Percentiles rank a stretch among this genome's conserved stretches.
These are phyloP conservation scores for Alethe diademata DNA, from an alignment of 2,113 vertebrate genomes.

Conservation along the genomic window DNA sequence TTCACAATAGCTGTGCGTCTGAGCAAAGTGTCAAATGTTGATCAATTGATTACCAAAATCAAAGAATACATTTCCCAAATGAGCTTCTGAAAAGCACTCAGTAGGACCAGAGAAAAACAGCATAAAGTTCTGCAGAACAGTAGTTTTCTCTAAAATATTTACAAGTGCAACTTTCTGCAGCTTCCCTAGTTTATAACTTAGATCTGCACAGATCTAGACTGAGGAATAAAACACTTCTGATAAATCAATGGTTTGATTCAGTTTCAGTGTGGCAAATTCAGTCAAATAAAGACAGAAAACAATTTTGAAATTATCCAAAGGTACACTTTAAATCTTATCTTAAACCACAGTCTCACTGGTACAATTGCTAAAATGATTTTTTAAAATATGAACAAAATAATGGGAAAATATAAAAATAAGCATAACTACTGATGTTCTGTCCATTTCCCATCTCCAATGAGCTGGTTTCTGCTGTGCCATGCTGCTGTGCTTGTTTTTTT, in stretches of 20 bases:
- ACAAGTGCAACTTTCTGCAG: conserved; percentile 41
- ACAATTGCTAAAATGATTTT: not conserved
- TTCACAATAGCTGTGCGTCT: not conserved
- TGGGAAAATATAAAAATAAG: not conserved
- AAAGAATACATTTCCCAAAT: conserved; percentile 45
- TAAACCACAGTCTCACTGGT: not conserved
- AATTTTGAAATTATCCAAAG: not conserved
- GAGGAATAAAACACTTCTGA: conserved; percentile 1
- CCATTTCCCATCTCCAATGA: not conserved
- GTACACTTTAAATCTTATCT: not conserved
- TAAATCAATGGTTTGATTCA: not conserved
- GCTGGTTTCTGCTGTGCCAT: not conserved
- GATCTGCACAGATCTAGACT: conserved; percentile 44
- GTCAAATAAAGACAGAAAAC: not conserved
- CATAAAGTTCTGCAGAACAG: not conserved
- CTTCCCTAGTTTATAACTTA: conserved; percentile 62
- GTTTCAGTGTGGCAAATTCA: not conserved
- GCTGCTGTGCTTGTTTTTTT: not conserved
- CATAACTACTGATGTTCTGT: not conserved
- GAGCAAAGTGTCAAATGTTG: conserved; percentile 33
- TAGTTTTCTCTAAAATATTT: conserved; percentile 31
- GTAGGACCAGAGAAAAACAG: not conserved
- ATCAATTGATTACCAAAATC: conserved; percentile 51
- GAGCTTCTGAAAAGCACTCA: conserved; percentile 25
- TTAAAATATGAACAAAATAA: not conserved